These are phyloP conservation scores for Melanocharis versteri DNA, from an alignment of 2,113 vertebrate species.

Conservation along the genomic window DNA sequence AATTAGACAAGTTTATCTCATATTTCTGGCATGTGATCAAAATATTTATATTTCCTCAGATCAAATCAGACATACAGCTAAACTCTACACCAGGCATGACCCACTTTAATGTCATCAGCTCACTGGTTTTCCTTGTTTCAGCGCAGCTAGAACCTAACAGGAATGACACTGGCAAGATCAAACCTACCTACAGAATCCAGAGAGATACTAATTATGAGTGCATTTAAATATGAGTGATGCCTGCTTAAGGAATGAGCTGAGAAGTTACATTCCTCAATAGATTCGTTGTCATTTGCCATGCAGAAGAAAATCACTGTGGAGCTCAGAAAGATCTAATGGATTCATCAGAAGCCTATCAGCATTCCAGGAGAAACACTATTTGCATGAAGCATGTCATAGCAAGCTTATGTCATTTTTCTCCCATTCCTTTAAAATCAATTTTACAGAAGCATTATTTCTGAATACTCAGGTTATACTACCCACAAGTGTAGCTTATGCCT, in stretches of 20 bases:
- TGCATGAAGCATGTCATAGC: not conserved
- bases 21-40: not conserved
- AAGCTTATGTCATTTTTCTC: not conserved
- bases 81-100: not conserved
- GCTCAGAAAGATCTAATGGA: not conserved
- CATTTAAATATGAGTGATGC: not conserved
- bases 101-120: not conserved
- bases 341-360: not conserved
- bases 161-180: not conserved
- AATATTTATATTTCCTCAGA: not conserved
- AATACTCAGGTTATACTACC: not conserved
- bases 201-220: not conserved
- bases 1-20: not conserved
- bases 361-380: not conserved
- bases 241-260: constrained; percentile 17
- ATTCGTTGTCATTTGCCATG: not conserved
- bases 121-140: not conserved
- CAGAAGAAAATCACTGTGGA: not conserved
- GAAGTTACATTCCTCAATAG: not conserved
- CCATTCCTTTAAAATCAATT: not conserved
- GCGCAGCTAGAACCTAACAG: not conserved
- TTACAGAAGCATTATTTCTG: not conserved
- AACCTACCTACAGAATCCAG: not conserved
- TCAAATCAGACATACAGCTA: not conserved
- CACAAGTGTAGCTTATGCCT: not conserved